Conservation (phyloP, 2,797 vertebrate species). For the Neopelma chrysocephalum region DNA sequence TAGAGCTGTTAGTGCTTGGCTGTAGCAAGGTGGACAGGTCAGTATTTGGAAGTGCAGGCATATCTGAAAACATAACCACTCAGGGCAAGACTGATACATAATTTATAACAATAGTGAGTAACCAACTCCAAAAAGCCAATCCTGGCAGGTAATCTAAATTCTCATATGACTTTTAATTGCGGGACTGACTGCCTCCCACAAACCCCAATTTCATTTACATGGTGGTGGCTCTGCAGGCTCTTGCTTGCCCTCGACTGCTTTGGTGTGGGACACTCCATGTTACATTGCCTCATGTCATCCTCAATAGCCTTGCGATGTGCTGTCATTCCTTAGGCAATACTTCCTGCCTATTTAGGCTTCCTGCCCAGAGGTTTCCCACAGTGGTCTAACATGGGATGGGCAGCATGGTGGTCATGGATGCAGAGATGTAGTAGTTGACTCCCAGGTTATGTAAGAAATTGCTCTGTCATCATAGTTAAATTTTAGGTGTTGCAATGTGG, state of each 20-base stretch:
- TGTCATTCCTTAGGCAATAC: background rate
- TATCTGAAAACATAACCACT: background rate
- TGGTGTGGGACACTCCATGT: background rate
- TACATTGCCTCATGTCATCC: rapidly evolving
- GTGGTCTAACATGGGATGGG: rapidly evolving
- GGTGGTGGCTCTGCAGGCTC: background rate
- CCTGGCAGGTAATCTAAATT: background rate
- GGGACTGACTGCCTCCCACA: background rate
- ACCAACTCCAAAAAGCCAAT: background rate
- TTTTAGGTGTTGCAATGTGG: background rate
- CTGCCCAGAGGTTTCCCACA: background rate
- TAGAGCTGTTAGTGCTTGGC: background rate
- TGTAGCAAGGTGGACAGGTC: background rate
- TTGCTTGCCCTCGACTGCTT: background rate
- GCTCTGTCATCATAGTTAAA: background rate
- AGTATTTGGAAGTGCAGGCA: background rate
- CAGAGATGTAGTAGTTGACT: background rate
- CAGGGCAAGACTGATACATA: background rate
- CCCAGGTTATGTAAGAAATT: background rate
- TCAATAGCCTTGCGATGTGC: background rate
- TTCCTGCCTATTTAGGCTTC: background rate
- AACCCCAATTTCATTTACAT: background rate
- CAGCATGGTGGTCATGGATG: background rate
- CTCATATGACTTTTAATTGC: background rate
- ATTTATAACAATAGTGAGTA: background rate